Evolutionary conservation across 1,140 invertebrate species (phyloP), one percentile per base, ranked within the genome.

Genomic region (Heterodera schachtii): DNA sequence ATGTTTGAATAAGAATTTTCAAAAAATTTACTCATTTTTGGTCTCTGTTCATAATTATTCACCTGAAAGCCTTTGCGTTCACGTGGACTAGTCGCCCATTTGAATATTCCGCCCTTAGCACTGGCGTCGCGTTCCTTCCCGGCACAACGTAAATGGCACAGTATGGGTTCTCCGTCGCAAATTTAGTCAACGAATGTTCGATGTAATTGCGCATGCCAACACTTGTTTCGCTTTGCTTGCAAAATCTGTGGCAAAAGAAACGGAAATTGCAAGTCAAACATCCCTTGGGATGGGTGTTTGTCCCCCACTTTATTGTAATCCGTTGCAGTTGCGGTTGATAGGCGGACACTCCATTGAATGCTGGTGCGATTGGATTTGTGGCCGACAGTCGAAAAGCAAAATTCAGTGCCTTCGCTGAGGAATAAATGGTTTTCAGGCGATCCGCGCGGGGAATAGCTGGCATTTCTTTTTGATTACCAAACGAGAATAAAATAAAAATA

Each of bases 161-260:
- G 43, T 41, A 43, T 2, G 85, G 85, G 70, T 87, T 86, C 8
- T 81, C 83, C 44, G 52, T 44, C n/a, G 83, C 86, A 52, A 86
- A 87, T 60, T 81, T 78, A 19, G 66, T 73, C 60, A 86, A 71
- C 41, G 49, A 64, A 47, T 69, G 66, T 52, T 82, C 75, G 44
- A 86, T 86, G 70, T 74, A 86, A 44, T 87, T 83, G 31, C 85
- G 83, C 4, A 87, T 76, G 11, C 85, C 85, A n/a, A 75, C 84
- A 49, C 64, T 66, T 7, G 70, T 75, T 41, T 84, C 84, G 16
- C 85, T 86, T 69, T 87, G 49, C 43, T 77, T 78, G 73, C 80
- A 85, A 57, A 86, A 86, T 16, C 70, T 67, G 8, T 19, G 16
- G 6, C 41, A 21, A 19, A 31, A 21, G 16, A 52, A 75, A 75